phyloP scores from a whole-genome alignment of 2,113 vertebrate genomes.

The Athene cunicularia region DNA sequence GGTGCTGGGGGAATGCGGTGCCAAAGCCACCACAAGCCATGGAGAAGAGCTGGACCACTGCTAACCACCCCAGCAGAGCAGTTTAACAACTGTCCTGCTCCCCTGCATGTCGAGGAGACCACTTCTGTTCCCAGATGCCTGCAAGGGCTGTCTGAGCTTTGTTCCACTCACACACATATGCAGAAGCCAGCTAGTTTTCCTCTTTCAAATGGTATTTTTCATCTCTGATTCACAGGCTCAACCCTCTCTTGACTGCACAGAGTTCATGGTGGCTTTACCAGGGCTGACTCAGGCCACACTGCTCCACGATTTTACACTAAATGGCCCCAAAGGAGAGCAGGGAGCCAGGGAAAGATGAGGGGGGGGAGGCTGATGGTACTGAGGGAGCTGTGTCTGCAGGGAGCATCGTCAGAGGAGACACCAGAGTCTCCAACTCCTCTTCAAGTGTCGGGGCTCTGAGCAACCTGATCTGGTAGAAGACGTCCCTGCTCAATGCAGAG shows the following conservation, averaged over 20 bases:
- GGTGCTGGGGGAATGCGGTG: background rate
- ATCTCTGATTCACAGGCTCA: background rate
- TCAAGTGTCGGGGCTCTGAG: background rate
- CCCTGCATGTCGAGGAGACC: rapidly evolving
- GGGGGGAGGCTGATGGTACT: background rate
- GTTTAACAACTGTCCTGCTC: background rate
- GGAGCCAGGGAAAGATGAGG: background rate
- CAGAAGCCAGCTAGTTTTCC: background rate
- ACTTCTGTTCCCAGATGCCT: background rate
- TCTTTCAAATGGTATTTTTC: background rate
- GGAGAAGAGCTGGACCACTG: background rate
- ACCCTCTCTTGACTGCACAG: background rate
- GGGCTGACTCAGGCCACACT: background rate
- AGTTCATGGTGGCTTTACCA: background rate
- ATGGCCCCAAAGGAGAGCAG: background rate
- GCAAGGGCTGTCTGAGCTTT: background rate
- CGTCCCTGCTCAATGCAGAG: background rate
- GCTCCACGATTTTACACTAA: background rate
- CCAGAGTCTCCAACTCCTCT: background rate
- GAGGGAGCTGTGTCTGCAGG: background rate
- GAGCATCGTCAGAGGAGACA: background rate
- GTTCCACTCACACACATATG: background rate
- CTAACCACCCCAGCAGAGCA: background rate
- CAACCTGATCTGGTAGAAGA: background rate
- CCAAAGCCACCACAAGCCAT: background rate